Evolutionary conservation across 2,113 vertebrate genomes (phyloP), one percentile per base, ranked within the genome.

Genomic region (Glaucidium brasilianum): DNA sequence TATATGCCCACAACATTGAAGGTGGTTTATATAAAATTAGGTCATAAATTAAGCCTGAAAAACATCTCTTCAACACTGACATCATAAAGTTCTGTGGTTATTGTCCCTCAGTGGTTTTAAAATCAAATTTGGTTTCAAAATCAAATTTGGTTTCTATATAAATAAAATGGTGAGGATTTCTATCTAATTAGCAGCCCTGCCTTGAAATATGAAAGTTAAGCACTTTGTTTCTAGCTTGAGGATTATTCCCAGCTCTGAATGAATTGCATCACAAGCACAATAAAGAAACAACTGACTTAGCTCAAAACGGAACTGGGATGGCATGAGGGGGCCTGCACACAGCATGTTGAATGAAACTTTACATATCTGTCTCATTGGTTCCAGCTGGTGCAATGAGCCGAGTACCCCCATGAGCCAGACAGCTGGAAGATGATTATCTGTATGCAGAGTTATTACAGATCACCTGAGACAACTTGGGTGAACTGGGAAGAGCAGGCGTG

Each of bases 171-270:
- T 50, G 60, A 56, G 68, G 58, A 75, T 76, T 94, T 96, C 95
- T 96, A 88, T 77, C 89, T 96, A 96, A 96, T 95, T 94, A 96
- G 69, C 86, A 94, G 29, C 49, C 49, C 15, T 95, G 83, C 69
- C 89, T 91, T 97, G 91, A 91, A 94, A 94, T 58, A 39, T 52
- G 58, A 68, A 87, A 94, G 77, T 85, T 82, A 90, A 95, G 80
- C 32, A 39, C 62, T 91, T 95, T 82, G 92, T 87, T 96, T 95
- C 84, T 82, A 37, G 86, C 49, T 76, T 87, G 80, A 86, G 94
- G 49, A 95, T 92, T 96, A 82, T 91, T 93, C 92, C 53, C 45
- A 45, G 41, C 71, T 88, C 74, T 26, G 47, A 92, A 91, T 63
- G 55, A 92, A 94, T 82, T 62, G 62, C 35, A 49, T 88, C 93